A percentile compares a stretch with the other conserved stretches of the same genome.
phyloP scores from a whole-genome alignment of 1,140 invertebrate species.

The Schlechtendalia chinensis region DNA sequence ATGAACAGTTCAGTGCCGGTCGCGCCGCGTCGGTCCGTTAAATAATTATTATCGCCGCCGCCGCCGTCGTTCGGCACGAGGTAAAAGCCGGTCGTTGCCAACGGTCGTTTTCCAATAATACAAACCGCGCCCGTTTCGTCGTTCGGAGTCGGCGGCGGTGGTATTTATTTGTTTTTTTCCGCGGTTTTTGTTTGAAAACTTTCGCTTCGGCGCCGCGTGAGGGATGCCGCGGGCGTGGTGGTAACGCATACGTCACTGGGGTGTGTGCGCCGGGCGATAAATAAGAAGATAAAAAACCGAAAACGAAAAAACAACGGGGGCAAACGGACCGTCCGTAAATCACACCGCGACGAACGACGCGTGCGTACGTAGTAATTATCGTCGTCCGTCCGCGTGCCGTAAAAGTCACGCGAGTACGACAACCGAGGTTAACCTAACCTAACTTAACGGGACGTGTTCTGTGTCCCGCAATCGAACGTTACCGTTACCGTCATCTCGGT shows the following conservation, averaged over 20 bases:
- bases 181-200: too few relatives aligned
- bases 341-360: too few relatives aligned
- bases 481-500: too few relatives aligned
- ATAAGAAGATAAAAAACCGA: constrained; percentile 15
- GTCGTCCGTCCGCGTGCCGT: too few relatives aligned
- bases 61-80: neutral
- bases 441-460: too few relatives aligned
- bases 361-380: neutral
- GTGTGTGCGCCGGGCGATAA: constrained; percentile 19
- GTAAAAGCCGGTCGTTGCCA: constrained; percentile 22
- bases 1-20: constrained; percentile 6
- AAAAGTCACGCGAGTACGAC: too few relatives aligned
- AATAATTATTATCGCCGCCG: constrained; percentile 34
- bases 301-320: neutral
- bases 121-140: too few relatives aligned
- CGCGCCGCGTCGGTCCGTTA: constrained; percentile 25
- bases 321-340: too few relatives aligned
- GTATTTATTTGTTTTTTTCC: neutral
- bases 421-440: too few relatives aligned
- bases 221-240: neutral
- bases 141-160: neutral
- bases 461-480: too few relatives aligned
- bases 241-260: constrained; percentile 23
- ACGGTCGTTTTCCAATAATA: constrained; percentile 15
- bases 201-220: too few relatives aligned